Base-by-base conservation (phyloP, 2,888 invertebrate genomes). In the Campopleginae sp. region DNA sequence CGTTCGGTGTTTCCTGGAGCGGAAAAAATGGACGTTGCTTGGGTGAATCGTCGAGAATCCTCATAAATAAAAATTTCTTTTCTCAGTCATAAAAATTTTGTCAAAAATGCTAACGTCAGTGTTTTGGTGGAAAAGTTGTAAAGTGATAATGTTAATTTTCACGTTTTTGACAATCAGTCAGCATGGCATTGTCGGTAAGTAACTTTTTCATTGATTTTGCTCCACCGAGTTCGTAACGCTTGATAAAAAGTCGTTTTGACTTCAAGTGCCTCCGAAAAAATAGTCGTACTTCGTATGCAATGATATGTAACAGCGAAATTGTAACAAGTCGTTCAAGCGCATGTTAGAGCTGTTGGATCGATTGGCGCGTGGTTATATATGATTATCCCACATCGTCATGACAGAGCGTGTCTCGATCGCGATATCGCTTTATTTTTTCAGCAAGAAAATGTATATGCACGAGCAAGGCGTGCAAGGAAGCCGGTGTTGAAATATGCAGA, bases 401-500 rank as follows among this genome's bases (percentile, higher is more conserved):
- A 72, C 72, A 58, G n/a, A 58, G 38, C 10, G 7, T 10, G 27
- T 58, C 58, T 27, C n/a, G 23, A 58, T 71, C 51, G 71, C 51
- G 51, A 71, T 71, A 19, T 70, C 14, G 10, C 14, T 42, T 65
- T 33, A 19, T 71, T n/a, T 14, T 87, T 78, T 46, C 66, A 91
- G 92, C 89, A 44, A 89, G 90, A 46, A 92, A 89, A 87, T 92
- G 92, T 85, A 88, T 89, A 70, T 92, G 92, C 86, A 91, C 92
- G 84, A 92, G 90, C 84, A 91, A 90, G 61, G 88, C 89, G 5
- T 92, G 92, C 86, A 89, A 88, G 66, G 90, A 91, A 70, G 89
- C 88, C 48, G 90, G 91, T 17, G 87, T 87, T 68, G 89, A 90
- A 68, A 89, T 86, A 63, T 92, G 92, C 87, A 90, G 83, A 81